Percentiles rank a stretch among this genome's conserved stretches.
phyloP scores from a whole-genome alignment of 2,797 vertebrate genomes.

The Rhinophrynus dorsalis region DNA sequence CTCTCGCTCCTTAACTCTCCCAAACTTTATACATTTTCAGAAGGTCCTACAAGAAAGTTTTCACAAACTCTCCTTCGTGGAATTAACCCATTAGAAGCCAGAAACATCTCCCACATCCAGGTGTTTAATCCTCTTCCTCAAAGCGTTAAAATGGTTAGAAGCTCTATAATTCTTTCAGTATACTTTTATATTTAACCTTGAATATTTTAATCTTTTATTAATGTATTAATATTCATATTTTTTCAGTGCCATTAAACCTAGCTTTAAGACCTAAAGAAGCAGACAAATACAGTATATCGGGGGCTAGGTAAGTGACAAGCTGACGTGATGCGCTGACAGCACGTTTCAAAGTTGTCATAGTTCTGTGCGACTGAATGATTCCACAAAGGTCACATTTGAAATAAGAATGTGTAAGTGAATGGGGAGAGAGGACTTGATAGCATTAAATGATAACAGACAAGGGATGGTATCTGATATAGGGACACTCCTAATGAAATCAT shows the following conservation, averaged over 20 bases:
- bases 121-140: too few species aligned
- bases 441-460: constrained; percentile 39
- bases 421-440: not conserved
- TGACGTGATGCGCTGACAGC: constrained; percentile 26
- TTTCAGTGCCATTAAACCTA: constrained; percentile 20
- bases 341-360: constrained; percentile 23
- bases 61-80: too few species aligned
- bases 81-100: too few species aligned
- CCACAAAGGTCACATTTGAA: constrained; percentile 31
- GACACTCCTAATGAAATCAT: constrained; percentile 34
- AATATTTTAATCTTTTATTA: too few species aligned
- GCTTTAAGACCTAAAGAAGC: constrained; percentile 11
- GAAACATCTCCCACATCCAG: too few species aligned
- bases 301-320: constrained; percentile 15
- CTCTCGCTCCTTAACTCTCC: too few species aligned
- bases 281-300: constrained; percentile 34
- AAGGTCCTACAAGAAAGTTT: too few species aligned
- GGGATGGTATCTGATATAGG: constrained; percentile 29
- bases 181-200: too few species aligned
- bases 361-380: constrained; percentile 26
- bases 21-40: too few species aligned
- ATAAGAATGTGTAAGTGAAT: not conserved
- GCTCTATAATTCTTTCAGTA: too few species aligned
- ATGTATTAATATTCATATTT: too few species aligned
- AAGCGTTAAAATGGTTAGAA: too few species aligned